A percentile compares a stretch with the other conserved stretches of the same genome.
phyloP scores from a whole-genome alignment of 1,140 invertebrate species.

The Parapsyche elsis region DNA sequence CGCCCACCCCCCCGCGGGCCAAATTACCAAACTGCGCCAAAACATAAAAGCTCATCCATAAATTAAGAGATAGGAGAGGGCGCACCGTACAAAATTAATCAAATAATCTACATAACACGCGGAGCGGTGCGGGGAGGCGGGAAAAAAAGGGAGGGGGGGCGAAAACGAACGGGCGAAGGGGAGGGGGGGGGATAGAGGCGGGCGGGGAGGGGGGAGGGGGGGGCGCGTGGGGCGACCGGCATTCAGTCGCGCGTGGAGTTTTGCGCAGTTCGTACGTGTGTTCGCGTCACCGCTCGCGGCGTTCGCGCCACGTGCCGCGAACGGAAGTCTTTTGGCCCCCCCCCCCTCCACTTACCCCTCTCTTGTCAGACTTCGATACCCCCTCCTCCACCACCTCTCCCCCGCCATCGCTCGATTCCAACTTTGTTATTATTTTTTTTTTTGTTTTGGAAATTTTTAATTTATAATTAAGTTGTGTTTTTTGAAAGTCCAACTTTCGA shows the following conservation, averaged over 20 bases:
- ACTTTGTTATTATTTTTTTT: background rate
- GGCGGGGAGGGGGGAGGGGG: background rate
- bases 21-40: slow-evolving; percentile 56
- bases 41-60: slow-evolving; percentile 57
- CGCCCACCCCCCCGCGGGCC: slow-evolving; percentile 21
- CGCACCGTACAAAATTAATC: slow-evolving; percentile 57
- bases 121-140: slow-evolving; percentile 29
- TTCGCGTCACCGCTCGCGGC: background rate
- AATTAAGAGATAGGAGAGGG: slow-evolving; percentile 56
- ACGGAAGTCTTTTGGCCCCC: background rate
- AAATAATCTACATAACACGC: slow-evolving; percentile 56
- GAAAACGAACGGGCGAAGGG: background rate
- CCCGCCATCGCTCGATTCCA: background rate
- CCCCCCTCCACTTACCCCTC: background rate
- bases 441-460: slow-evolving; percentile 36
- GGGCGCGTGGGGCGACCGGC: slow-evolving; percentile 12
- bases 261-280: slow-evolving; percentile 30
- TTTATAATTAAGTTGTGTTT: too few relatives aligned
- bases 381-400: background rate
- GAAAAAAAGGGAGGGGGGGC: background rate
- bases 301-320: slow-evolving; percentile 1
- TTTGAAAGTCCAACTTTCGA: too few relatives aligned
- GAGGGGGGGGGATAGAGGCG: background rate
- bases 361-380: background rate
- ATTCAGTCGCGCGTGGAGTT: slow-evolving; percentile 52